These are phyloP conservation scores for Hyppa rectilinea DNA, from an alignment of 2,888 invertebrate species.

Conservation along the genomic window DNA sequence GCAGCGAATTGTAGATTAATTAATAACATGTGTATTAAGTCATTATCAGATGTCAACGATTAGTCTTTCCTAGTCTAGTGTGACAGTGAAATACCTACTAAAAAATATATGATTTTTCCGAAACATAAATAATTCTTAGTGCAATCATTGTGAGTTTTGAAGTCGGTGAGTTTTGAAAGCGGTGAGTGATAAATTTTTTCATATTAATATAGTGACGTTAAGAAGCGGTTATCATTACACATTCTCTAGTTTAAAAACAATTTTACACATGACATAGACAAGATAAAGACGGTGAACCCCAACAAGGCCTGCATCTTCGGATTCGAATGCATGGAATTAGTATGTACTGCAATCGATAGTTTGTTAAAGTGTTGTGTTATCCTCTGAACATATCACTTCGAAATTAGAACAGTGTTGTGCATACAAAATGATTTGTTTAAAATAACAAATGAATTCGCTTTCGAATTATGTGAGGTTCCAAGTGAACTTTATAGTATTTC, in stretches of 20 bases:
- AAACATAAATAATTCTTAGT: constrained; percentile 17
- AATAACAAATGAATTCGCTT: background rate
- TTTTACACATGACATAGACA: too few species aligned
- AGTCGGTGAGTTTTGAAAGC: constrained; percentile 16
- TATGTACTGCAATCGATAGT: background rate
- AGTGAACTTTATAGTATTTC: background rate
- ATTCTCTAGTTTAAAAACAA: background rate
- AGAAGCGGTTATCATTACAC: background rate
- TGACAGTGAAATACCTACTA: constrained; percentile 13
- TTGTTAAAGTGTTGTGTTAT: too few species aligned
- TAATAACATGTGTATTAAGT: constrained; percentile 54
- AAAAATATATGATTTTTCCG: constrained; percentile 15
- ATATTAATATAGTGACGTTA: background rate
- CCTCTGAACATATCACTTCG: background rate
- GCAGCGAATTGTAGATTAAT: constrained; percentile 51
- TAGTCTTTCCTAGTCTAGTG: constrained; percentile 16
- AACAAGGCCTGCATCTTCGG: background rate
- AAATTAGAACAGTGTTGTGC: too few species aligned
- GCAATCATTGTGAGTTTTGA: constrained; percentile 26
- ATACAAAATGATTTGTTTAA: background rate
- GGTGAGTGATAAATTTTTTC: constrained; percentile 26
- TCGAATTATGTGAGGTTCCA: background rate
- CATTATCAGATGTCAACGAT: constrained; percentile 53
- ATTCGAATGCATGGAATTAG: background rate
- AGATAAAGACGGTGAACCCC: background rate